Percentiles rank a stretch among this genome's conserved stretches.
phyloP scores from a whole-genome alignment of 1,140 invertebrate genomes.

The Venturia canescens region DNA sequence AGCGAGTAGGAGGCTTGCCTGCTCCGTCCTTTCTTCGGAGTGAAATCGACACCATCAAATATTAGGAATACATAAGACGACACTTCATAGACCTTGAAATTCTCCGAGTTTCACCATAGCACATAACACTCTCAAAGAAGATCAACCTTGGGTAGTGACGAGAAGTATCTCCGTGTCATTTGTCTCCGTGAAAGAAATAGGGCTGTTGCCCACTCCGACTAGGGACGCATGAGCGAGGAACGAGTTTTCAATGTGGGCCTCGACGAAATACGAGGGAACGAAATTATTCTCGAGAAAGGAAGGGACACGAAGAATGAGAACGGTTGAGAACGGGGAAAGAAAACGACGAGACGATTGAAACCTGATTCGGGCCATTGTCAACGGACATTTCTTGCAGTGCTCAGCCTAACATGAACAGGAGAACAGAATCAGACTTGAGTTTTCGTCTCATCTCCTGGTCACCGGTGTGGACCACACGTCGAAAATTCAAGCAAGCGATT shows the following conservation, averaged over 20 bases:
- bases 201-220: conserved; percentile 38
- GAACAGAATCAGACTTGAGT: conserved; percentile 24
- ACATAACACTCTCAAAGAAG: neutral
- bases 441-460: neutral
- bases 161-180: neutral
- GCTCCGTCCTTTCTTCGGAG: neutral
- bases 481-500: too few relatives aligned
- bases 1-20: neutral
- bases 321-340: conserved; percentile 25
- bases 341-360: conserved; percentile 35
- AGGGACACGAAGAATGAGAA: conserved; percentile 27
- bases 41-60: conserved; percentile 60
- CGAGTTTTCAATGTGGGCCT: neutral
- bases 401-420: conserved; percentile 38
- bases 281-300: neutral
- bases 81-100: conserved; percentile 41
- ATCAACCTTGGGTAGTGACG: too few relatives aligned
- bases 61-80: conserved; percentile 61
- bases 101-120: conserved; percentile 18
- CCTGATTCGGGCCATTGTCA: conserved; percentile 25
- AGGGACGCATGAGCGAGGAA: conserved; percentile 44
- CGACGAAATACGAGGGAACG: neutral
- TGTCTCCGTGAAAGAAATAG: conserved; percentile 32
- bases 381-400: conserved; percentile 37
- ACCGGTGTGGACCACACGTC: too few relatives aligned